phyloP scores from a whole-genome alignment of 53 echinoderm and acorn worm genomes.

The Echinarachnius parma region DNA sequence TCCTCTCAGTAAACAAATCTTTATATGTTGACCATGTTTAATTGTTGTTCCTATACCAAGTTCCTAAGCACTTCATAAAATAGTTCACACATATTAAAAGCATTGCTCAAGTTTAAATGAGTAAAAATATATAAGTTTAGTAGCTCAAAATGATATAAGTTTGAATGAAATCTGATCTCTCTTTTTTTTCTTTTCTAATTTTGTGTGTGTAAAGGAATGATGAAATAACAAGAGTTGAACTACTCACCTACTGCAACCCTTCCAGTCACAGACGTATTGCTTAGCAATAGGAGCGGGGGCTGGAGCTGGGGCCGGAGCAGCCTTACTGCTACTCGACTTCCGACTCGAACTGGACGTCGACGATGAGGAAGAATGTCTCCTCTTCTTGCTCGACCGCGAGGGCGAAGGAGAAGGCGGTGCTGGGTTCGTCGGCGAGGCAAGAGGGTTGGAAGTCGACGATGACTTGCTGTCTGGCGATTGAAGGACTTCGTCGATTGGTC shows the following conservation, averaged over 20 bases:
- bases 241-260: constrained; percentile 81
- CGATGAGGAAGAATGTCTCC: constrained; percentile 72
- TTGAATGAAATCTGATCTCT: no score
- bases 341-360: constrained; percentile 66
- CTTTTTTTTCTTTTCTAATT: no score
- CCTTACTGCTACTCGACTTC: constrained; percentile 46
- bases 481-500: constrained; percentile 43
- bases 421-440: constrained; percentile 22
- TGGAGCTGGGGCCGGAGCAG: constrained; percentile 29
- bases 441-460: background rate
- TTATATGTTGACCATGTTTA: no score
- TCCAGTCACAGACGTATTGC: constrained; percentile 88
- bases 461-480: constrained; percentile 27
- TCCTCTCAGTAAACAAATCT: no score
- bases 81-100: no score
- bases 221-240: no score
- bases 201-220: no score
- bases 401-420: constrained; percentile 35
- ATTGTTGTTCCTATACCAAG: no score
- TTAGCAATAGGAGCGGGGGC: constrained; percentile 22
- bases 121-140: no score
- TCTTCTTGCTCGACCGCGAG: constrained; percentile 56
- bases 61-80: no score
- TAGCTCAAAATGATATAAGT: no score
- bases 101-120: no score